Evolutionary conservation across 2,888 invertebrate species (phyloP).

Genomic region (Gortyna flavago): DNA sequence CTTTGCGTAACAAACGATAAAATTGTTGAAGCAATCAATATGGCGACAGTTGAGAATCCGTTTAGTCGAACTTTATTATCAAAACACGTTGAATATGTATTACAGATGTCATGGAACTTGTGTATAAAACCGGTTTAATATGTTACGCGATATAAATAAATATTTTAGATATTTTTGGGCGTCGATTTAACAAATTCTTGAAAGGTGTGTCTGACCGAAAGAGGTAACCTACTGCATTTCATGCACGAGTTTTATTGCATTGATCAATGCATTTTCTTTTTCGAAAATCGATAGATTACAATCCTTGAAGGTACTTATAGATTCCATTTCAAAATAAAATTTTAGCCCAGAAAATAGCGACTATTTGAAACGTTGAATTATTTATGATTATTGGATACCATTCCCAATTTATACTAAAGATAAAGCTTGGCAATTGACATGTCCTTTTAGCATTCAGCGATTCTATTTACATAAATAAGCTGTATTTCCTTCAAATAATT

Average conservation of each 20-base stretch:
- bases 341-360: constrained; percentile 1
- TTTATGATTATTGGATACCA: constrained; percentile 28
- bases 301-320: neutral
- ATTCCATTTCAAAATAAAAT: neutral
- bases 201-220: neutral
- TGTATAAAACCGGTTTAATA: constrained; percentile 50
- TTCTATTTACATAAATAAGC: constrained; percentile 21
- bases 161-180: constrained; percentile 29
- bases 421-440: constrained; percentile 10
- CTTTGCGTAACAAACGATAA: constrained; percentile 71
- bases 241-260: constrained; percentile 7
- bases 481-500: constrained; percentile 25
- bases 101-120: constrained; percentile 42
- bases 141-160: constrained; percentile 45
- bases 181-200: neutral
- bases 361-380: constrained; percentile 1
- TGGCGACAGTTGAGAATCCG: constrained; percentile 65
- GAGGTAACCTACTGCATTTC: neutral
- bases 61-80: constrained; percentile 62
- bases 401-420: constrained; percentile 13
- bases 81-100: constrained; percentile 63
- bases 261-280: neutral
- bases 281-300: neutral
- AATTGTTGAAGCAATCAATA: constrained; percentile 70
- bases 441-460: constrained; percentile 17